Evolutionary conservation across 2,888 invertebrate genomes (phyloP), one percentile per base, ranked within the genome.

Genomic region (Oscheius sp.): DNA sequence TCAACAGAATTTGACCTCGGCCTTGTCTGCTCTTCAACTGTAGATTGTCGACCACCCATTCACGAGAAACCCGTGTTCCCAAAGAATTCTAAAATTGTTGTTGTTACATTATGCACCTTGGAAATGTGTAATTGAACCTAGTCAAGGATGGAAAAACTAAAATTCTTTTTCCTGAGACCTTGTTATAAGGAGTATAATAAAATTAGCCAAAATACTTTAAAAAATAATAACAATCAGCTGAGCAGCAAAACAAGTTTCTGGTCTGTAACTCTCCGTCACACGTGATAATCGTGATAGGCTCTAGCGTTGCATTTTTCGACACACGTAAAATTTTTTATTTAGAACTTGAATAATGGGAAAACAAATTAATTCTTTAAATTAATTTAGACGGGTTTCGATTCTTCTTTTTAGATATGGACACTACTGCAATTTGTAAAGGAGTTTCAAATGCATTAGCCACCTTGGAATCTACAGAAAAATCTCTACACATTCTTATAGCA

Each of bases 21-120:
- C 64, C 80, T 68, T 27, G n/a, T n/a, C n/a, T n/a, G n/a, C n/a
- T 80, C 78, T 48, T 80, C 80, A 27, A 71, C 52, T 58, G 75
- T 70, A 48, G 80, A 80, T 63, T 80, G 80, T 65, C 80, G 76
- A 50, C 75, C 80, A 46, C 80, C 80, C 80, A 80, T 80, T 45
- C 57, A 68, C 23, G 29, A 61, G 45, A 61, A 61, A 25, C 25
- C 61, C 42, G 61, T 45, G 42, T 12, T 31, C 1, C 12, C 42
- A 61, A 45, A 61, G 1, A 52, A 52, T 25, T 23, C 50, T 27
- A 23, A 25, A 52, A 25, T 15, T n/a, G 1, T n/a, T n/a, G n/a
- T n/a, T n/a, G n/a, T n/a, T n/a, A n/a, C n/a, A n/a, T n/a, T n/a
- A n/a, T n/a, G n/a, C n/a, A n/a, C n/a, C n/a, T n/a, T n/a, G n/a